Conservation (phyloP, 2,797 vertebrate genomes). For the Peromyscus aztecus region DNA sequence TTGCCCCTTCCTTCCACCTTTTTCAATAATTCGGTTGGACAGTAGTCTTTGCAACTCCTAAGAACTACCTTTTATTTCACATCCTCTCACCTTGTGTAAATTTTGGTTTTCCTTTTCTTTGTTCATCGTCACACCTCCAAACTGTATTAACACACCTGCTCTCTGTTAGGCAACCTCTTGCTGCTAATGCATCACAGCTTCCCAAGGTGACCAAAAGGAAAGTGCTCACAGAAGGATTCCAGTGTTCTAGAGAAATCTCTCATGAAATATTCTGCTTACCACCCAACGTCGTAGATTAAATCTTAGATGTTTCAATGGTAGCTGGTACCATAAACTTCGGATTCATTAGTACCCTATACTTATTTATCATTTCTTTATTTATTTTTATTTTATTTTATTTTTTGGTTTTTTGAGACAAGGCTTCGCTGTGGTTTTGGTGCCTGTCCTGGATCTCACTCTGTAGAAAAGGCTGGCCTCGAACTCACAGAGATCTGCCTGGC, state of each 20-base stretch:
- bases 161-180: not conserved
- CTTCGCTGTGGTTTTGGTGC: too few relatives aligned
- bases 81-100: not conserved
- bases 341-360: not conserved
- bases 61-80: not conserved
- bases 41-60: not conserved
- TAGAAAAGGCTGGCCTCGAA: too few relatives aligned
- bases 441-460: too few relatives aligned
- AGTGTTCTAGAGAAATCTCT: not conserved
- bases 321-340: not conserved
- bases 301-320: too few relatives aligned
- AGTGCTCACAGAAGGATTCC: not conserved
- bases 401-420: too few relatives aligned
- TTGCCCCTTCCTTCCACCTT: not conserved
- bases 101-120: not conserved
- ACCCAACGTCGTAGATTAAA: not conserved
- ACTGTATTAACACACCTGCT: not conserved
- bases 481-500: too few relatives aligned
- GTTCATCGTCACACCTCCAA: not conserved
- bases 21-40: not conserved
- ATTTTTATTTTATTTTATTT: too few relatives aligned
- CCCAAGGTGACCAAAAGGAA: not conserved
- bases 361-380: not conserved
- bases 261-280: not conserved
- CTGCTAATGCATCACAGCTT: conserved; percentile 9